Percentiles rank a stretch among this genome's conserved stretches.
Evolutionary conservation across 2,797 vertebrate genomes (phyloP).

Genomic region (Limnodromus scolopaceus): DNA sequence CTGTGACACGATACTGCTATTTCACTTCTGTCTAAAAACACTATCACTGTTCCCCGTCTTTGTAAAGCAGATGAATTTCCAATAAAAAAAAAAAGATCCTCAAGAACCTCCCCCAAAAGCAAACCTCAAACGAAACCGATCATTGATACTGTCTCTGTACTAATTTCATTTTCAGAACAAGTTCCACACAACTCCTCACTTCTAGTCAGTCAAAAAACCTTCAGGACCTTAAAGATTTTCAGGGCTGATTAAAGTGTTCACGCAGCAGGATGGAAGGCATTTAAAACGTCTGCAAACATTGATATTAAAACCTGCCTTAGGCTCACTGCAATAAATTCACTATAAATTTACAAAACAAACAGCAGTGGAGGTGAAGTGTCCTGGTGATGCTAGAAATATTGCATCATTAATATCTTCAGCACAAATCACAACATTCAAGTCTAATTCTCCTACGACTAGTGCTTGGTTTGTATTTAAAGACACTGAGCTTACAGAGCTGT

Average conservation of each 20-base stretch:
- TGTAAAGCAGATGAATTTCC: background rate
- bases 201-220: background rate
- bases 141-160: no score
- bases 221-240: background rate
- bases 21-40: background rate
- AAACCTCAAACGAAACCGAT: background rate
- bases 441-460: background rate
- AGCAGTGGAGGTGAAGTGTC: background rate
- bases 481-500: background rate
- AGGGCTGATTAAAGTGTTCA: background rate
- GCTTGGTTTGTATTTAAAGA: background rate
- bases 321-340: background rate
- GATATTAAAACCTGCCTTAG: background rate
- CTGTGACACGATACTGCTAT: background rate
- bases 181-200: background rate
- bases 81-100: background rate
- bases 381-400: background rate
- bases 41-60: background rate
- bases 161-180: background rate
- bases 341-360: background rate
- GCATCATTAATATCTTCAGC: background rate
- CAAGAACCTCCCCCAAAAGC: background rate
- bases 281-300: background rate
- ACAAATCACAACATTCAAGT: background rate
- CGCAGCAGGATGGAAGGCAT: background rate